These are phyloP conservation scores for Cantharis rufa DNA, from an alignment of 2,888 invertebrate species.

Conservation along the genomic window DNA sequence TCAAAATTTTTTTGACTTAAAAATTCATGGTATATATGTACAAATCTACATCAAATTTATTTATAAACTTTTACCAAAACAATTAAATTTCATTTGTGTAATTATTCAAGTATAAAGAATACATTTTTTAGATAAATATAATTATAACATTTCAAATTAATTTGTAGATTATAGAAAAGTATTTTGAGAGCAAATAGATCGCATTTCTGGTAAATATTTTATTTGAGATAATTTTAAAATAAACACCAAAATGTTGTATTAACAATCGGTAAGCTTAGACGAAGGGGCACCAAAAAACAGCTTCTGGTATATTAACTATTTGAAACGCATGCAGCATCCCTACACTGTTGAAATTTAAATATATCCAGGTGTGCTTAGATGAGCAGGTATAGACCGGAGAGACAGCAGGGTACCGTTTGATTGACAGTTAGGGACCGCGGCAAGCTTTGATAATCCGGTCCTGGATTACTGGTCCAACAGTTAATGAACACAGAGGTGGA, in stretches of 20 bases:
- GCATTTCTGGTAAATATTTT: background rate
- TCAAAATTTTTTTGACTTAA: background rate
- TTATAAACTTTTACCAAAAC: no score
- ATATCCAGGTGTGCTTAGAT: conserved; percentile 38
- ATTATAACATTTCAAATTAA: no score
- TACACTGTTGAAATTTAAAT: conserved; percentile 35
- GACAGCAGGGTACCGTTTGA: conserved; percentile 51
- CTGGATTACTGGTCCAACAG: conserved; percentile 37
- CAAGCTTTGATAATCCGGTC: conserved; percentile 45
- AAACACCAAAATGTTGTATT: background rate
- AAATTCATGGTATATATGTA: background rate
- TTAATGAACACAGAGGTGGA: conserved; percentile 41
- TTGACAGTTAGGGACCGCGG: conserved; percentile 52
- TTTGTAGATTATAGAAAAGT: background rate
- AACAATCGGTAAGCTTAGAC: conserved; percentile 11
- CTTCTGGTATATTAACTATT: conserved; percentile 23
- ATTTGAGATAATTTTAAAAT: conserved; percentile 2
- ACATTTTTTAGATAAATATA: no score
- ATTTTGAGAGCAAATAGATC: background rate
- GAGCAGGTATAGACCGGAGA: conserved; percentile 46
- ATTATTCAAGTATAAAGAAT: no score
- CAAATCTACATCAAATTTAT: no score
- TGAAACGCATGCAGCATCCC: conserved; percentile 26
- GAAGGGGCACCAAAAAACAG: conserved; percentile 17
- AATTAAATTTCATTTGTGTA: no score